Base-by-base conservation (phyloP, 2,113 vertebrate genomes). In the Tachycineta bicolor region DNA sequence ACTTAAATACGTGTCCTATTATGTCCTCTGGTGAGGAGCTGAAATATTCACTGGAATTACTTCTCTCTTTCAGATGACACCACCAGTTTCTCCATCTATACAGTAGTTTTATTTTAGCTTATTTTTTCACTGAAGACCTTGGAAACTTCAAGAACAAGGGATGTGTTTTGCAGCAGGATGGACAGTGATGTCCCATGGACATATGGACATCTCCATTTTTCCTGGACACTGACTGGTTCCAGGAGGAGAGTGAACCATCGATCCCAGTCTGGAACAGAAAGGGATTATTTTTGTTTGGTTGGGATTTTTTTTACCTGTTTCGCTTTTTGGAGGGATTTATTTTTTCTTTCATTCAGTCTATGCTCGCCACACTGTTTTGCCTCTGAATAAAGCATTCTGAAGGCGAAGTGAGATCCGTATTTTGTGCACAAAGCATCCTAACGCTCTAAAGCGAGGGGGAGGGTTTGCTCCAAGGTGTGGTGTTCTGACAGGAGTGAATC, bases 391-490 rank as follows among this genome's bases (percentile, higher is more conserved):
- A 97, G 47, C 3, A 3, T 67, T 82, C 44, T 65, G 77, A 46
- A 53, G 37, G 76, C 4, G 26, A 15, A 14, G 13, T 2, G 47
- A 17, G 28, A 20, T 34, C 11, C 0, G 0, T 46, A 1, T 41
- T 75, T 41, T 53, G 39, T 46, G 19, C 39, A 12, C 25, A 28
- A 60, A 74, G 22, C 23, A 19, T 87, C 22, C 12, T 19, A 3
- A 2, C 0, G 1, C 25, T 20, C 23, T 12, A 4, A 6, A 39
- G 8, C 60, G 4, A 5, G 0, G 1, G 1, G 5, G 46, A 9
- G 31, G 39, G 11, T 15, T 47, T 18, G 53, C 3, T 8, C 4
- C 16, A 12, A 24, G 33, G 9, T 3, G 8, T 0, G 41, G 29
- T 13, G 20, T 11, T 1, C 1, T 14, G 28, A 6, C 5, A 13